A percentile compares a stretch with the other conserved stretches of the same genome.
Evolutionary conservation across 2,888 invertebrate species (phyloP).

Genomic region (Rhogogaster chlorosoma): DNA sequence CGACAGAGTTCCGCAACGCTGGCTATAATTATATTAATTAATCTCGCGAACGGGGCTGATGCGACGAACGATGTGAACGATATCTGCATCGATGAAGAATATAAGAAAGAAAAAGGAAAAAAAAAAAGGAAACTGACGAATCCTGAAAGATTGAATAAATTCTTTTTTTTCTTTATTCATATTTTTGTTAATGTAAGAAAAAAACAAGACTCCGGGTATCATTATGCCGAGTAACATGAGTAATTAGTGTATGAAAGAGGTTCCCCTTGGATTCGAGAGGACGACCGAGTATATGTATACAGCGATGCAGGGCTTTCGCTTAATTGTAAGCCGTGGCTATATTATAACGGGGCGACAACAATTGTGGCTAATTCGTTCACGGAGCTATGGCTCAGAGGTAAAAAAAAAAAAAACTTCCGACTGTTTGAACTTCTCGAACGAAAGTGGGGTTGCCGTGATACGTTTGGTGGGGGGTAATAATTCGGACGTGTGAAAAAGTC

Average conservation of each 20-base stretch:
- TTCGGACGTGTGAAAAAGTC: constrained; percentile 21
- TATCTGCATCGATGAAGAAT: not conserved
- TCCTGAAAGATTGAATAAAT: not conserved
- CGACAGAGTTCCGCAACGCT: too few species aligned
- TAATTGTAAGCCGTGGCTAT: not conserved
- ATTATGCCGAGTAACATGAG: not conserved
- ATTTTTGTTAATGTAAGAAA: not conserved
- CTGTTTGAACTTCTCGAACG: not conserved
- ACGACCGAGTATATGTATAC: not conserved
- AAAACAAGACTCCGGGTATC: not conserved
- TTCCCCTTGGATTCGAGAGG: not conserved
- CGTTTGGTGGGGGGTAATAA: not conserved
- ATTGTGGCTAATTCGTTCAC: constrained; percentile 24
- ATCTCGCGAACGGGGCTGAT: too few species aligned
- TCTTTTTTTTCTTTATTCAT: not conserved
- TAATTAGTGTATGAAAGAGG: constrained; percentile 2
- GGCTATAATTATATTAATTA: too few species aligned
- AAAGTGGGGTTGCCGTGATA: not conserved
- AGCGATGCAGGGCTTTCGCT: not conserved
- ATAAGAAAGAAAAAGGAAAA: not conserved
- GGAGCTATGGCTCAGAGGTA: not conserved
- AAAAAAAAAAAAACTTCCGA: not conserved
- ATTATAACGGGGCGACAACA: constrained; percentile 13
- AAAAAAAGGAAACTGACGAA: not conserved
- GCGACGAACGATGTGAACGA: too few species aligned